These are phyloP conservation scores for Saccopteryx leptura DNA, from an alignment of 2,113 vertebrate genomes.

Conservation along the genomic window DNA sequence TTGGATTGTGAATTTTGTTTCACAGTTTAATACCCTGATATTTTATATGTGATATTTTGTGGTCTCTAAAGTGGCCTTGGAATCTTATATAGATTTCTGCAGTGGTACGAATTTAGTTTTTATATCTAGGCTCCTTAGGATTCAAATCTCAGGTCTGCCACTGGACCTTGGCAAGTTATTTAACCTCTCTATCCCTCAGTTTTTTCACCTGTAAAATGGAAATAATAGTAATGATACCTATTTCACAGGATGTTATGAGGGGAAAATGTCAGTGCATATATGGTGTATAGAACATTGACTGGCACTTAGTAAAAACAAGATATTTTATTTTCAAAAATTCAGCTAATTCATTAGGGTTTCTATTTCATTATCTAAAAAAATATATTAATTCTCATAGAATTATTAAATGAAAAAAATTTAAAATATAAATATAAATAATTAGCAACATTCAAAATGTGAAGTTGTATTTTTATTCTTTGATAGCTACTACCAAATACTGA, in stretches of 20 bases:
- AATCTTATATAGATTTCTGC: not conserved
- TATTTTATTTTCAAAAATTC: not conserved
- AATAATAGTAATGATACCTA: not conserved
- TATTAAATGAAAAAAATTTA: conserved; percentile 1
- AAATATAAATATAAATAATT: not conserved
- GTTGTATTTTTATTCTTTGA: not conserved
- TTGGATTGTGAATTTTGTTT: not conserved
- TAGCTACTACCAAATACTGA: not conserved
- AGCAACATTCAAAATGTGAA: not conserved
- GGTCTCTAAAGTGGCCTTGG: not conserved
- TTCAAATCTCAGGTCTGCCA: not conserved
- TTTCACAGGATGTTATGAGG: not conserved
- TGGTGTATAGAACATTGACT: not conserved
- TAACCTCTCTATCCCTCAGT: not conserved
- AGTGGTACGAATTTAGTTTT: not conserved
- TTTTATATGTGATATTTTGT: not conserved
- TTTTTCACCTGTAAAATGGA: not conserved
- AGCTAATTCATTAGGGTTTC: not conserved
- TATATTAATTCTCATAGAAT: not conserved
- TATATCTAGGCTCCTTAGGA: not conserved
- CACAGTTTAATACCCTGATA: not conserved
- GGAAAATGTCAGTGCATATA: not conserved
- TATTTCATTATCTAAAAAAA: not conserved
- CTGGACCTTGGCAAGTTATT: not conserved
- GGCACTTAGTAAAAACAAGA: not conserved